A percentile compares a stretch with the other conserved stretches of the same genome.
These are phyloP conservation scores for Orchestes rusci DNA, from an alignment of 2,888 invertebrate genomes.

Conservation along the genomic window DNA sequence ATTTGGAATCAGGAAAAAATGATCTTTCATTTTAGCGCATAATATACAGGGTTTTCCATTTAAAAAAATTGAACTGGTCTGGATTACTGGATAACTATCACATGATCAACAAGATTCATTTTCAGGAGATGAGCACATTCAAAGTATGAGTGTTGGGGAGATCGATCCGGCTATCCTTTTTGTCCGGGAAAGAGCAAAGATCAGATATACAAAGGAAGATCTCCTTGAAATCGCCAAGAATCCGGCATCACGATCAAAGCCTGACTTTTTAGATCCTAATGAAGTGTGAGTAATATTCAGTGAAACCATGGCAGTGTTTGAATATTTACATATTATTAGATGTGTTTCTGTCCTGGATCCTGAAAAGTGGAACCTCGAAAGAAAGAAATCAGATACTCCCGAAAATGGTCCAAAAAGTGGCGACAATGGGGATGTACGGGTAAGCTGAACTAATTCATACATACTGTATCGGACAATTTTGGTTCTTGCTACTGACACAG, in stretches of 20 bases:
- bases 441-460: no score
- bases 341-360: slow-evolving; percentile 32
- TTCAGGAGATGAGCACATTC: slow-evolving; percentile 48
- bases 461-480: no score
- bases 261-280: slow-evolving; percentile 58
- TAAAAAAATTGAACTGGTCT: no score
- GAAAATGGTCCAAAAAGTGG: slow-evolving; percentile 51
- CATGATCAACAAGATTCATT: no score
- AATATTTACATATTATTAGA: slow-evolving; percentile 18
- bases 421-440: slow-evolving; percentile 52
- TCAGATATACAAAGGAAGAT: slow-evolving; percentile 60
- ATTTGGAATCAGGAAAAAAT: no score
- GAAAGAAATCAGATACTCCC: slow-evolving; percentile 55
- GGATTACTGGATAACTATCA: no score
- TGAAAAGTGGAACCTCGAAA: slow-evolving; percentile 46
- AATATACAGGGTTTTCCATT: no score
- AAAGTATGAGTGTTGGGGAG: slow-evolving; percentile 45
- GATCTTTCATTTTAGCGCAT: no score
- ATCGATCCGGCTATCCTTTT: slow-evolving; percentile 51
- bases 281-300: slow-evolving; percentile 55
- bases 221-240: slow-evolving; percentile 64
- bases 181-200: slow-evolving; percentile 43
- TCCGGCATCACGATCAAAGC: slow-evolving; percentile 62
- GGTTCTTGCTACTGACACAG: no score
- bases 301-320: no score